These are phyloP conservation scores for Urosaurus nigricauda DNA, from an alignment of 2,797 vertebrate species.

Conservation along the genomic window DNA sequence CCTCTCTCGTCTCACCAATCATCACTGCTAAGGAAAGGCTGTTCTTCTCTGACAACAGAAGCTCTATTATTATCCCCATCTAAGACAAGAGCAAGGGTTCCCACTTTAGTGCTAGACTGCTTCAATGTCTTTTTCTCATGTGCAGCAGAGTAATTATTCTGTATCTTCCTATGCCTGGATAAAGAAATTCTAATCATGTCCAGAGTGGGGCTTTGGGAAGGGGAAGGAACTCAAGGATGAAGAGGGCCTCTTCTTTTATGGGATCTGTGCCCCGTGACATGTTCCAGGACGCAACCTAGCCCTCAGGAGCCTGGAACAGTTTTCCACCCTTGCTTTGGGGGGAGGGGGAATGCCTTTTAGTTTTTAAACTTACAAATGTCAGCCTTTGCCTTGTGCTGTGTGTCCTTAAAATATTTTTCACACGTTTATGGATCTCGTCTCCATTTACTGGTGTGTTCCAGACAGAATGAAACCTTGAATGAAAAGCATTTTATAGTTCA, in stretches of 20 bases:
- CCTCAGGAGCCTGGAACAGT: background rate
- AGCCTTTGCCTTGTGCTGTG: slow-evolving; percentile 82
- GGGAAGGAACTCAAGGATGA: background rate
- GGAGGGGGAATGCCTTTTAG: slow-evolving; percentile 24
- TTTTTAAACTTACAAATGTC: slow-evolving; percentile 74
- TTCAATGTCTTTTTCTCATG: background rate
- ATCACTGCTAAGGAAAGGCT: background rate
- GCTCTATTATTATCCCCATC: background rate
- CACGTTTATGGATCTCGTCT: slow-evolving; percentile 91
- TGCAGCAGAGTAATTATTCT: background rate
- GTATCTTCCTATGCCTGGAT: background rate
- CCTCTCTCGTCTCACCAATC: background rate
- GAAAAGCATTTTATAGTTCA: slow-evolving; percentile 40
- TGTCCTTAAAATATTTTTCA: slow-evolving; percentile 90
- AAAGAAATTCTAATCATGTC: background rate
- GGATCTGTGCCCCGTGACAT: background rate
- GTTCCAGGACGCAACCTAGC: background rate
- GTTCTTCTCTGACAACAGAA: background rate
- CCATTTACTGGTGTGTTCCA: slow-evolving; percentile 85
- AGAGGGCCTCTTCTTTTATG: background rate
- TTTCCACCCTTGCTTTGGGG: background rate
- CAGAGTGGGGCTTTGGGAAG: background rate
- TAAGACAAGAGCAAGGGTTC: background rate
- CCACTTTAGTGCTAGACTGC: background rate
- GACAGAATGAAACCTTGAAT: slow-evolving; percentile 83